Conservation (phyloP, 2,797 vertebrate genomes). For the Caiman crocodilus region DNA sequence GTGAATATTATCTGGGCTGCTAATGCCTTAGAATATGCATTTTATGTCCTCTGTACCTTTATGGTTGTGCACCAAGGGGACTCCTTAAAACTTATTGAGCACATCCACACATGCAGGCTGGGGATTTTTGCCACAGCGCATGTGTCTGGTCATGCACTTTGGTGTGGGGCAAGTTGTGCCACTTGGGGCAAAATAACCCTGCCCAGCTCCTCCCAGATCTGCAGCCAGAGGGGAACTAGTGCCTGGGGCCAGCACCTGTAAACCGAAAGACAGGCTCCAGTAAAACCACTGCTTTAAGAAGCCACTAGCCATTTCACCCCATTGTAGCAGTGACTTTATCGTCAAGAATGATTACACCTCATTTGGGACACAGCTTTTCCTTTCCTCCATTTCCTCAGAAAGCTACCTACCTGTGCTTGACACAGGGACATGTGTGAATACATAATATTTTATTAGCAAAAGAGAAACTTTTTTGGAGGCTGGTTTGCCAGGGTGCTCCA, state of each 20-base stretch:
- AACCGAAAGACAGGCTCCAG: background rate
- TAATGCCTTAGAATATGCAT: background rate
- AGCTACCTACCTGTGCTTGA: background rate
- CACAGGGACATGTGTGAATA: background rate
- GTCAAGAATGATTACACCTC: background rate
- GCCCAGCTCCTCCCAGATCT: too few relatives aligned
- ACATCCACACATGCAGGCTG: too few relatives aligned
- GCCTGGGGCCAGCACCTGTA: background rate
- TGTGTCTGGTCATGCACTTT: too few relatives aligned
- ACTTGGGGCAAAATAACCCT: too few relatives aligned
- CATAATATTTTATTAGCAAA: background rate
- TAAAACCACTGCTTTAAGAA: background rate
- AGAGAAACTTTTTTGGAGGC: background rate
- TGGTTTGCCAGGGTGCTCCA: background rate
- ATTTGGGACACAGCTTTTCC: background rate
- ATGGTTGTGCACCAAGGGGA: background rate
- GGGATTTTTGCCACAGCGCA: too few relatives aligned
- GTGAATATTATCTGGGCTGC: constrained; percentile 38
- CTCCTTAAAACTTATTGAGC: background rate
- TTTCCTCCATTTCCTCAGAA: background rate
- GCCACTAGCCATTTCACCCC: background rate
- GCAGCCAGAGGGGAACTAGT: too few relatives aligned
- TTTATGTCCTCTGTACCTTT: background rate
- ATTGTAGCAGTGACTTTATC: background rate
- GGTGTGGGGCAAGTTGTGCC: too few relatives aligned